Evolutionary conservation across 1,140 invertebrate genomes (phyloP), one percentile per base, ranked within the genome.

Genomic region (Archivesica marissinica): DNA sequence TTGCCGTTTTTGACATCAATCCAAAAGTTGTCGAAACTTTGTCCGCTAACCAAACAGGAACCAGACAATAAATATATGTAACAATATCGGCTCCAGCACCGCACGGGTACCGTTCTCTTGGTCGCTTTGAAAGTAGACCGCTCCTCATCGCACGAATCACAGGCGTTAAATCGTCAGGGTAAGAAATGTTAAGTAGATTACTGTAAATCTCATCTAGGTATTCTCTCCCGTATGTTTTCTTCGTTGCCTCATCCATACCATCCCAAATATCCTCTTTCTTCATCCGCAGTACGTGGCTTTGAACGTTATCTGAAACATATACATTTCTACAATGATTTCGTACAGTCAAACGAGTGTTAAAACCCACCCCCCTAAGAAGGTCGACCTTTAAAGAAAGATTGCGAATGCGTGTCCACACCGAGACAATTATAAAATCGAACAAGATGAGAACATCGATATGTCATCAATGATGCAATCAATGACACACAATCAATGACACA

Each of bases 1-100:
- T 52, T 11, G 89, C 38, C 38, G 83, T 86, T 80, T 87, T 89
- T 15, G 91, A 90, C 64, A 92, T 81, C n/a, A 92, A 74, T 20
- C 87, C 87, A 38, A 92, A 86, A 2, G 79, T 59, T 23, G 59
- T 75, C 2, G 89, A 89, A 2, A 93, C 35, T 85, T 88, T 92
- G 82, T 94, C 93, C 9, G 89, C 89, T 11, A 92, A 33, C 91
- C 92, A 93, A 0, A 92, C 89, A 2, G 93, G 93, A 52, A 93
- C 82, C n/a, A 94, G 75, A 0, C 90, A 86, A 59, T 90, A 91
- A 23, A 93, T 23, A 20, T 68, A 90, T 44, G 92, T 86, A 11
- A 94, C 15, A 35, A 91, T 79, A 44, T 92, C 92, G 13, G 90
- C 92, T 2, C 92, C 92, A 3, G 87, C 88, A 13, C 91, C 92